Percentiles rank a stretch among this genome's conserved stretches.
Evolutionary conservation across 2,888 invertebrate species (phyloP).

Genomic region (Pediacus dermestoides): DNA sequence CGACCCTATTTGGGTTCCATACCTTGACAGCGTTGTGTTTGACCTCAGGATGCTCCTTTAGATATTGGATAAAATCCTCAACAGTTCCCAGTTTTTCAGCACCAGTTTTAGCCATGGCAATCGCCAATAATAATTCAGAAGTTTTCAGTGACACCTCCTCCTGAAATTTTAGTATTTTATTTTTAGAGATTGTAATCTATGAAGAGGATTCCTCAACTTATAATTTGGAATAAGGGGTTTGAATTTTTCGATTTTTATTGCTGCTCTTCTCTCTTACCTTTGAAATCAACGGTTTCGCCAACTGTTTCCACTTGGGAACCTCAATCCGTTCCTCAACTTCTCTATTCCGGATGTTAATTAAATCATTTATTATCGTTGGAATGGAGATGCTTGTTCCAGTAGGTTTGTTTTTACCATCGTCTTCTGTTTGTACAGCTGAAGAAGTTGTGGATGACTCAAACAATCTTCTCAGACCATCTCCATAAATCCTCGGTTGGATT

Average conservation of each 20-base stretch:
- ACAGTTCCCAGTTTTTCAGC: constrained; percentile 59
- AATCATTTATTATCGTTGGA: background rate
- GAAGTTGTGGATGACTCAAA: constrained; percentile 22
- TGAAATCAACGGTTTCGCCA: background rate
- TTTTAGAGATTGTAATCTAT: background rate
- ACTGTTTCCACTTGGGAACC: constrained; percentile 4
- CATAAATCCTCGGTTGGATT: constrained; percentile 47
- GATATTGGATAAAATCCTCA: constrained; percentile 66
- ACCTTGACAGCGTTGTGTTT: constrained; percentile 69
- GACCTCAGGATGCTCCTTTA: constrained; percentile 69
- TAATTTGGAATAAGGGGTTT: background rate
- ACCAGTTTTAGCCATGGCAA: constrained; percentile 56
- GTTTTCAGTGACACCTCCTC: constrained; percentile 63
- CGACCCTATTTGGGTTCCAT: constrained; percentile 16
- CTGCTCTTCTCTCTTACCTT: constrained; percentile 4
- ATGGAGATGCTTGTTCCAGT: background rate
- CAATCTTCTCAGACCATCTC: constrained; percentile 38
- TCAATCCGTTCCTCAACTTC: constrained; percentile 3
- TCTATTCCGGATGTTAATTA: background rate
- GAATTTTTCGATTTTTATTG: background rate
- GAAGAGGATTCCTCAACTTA: background rate
- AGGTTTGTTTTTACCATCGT: no score
- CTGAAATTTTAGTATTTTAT: constrained; percentile 44
- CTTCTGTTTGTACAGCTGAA: no score
- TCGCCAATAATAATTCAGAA: constrained; percentile 60